A percentile compares a stretch with the other conserved stretches of the same genome.
Evolutionary conservation across 2,113 vertebrate genomes (phyloP).

Genomic region (Odocoileus virginianus): DNA sequence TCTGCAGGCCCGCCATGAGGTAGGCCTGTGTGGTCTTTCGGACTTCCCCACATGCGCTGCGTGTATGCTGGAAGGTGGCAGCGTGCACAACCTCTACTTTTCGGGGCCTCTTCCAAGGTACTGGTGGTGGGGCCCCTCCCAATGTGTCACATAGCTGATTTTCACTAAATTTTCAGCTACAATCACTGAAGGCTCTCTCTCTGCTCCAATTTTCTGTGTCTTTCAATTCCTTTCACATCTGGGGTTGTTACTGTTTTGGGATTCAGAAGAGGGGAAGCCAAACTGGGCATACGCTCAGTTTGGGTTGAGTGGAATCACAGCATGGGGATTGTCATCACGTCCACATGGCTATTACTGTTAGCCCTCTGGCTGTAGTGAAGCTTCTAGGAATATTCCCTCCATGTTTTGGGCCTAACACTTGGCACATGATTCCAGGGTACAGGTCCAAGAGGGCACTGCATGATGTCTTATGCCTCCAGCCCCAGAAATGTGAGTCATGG

Average conservation of each 20-base stretch:
- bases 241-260: background rate
- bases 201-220: background rate
- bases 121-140: no score
- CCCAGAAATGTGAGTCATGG: background rate
- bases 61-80: no score
- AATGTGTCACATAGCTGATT: no score
- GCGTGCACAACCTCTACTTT: no score
- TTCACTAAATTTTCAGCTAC: background rate
- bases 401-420: background rate
- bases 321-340: no score
- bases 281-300: background rate
- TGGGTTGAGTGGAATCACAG: background rate
- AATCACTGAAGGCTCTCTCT: background rate
- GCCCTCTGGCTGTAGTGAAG: background rate
- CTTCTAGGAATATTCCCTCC: background rate
- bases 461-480: background rate
- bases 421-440: background rate
- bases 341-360: background rate
- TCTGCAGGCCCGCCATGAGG: background rate
- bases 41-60: rapidly evolving
- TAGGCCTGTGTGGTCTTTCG: background rate
- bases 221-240: background rate
- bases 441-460: background rate
- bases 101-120: background rate
- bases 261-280: background rate